These are phyloP conservation scores for Amia ocellicauda DNA, from an alignment of 2,113 vertebrate genomes.

Conservation along the genomic window DNA sequence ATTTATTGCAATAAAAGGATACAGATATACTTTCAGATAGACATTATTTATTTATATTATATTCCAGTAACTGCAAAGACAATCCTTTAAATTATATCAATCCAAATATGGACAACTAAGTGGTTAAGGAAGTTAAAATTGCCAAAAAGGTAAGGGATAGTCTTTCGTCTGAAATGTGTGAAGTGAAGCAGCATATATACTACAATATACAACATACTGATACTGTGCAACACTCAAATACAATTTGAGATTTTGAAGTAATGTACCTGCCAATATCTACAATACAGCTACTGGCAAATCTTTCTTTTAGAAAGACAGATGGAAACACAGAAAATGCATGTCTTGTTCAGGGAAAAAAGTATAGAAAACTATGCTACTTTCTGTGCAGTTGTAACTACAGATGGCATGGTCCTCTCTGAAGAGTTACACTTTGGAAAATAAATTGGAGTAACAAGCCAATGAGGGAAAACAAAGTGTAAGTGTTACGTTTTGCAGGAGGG, in stretches of 20 bases:
- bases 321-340: slow-evolving; percentile 25
- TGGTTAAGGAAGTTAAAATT: slow-evolving; percentile 48
- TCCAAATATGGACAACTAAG: slow-evolving; percentile 53
- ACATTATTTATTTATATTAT: slow-evolving; percentile 66
- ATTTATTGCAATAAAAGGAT: slow-evolving; percentile 76
- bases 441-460: neutral
- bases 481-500: neutral
- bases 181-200: slow-evolving; percentile 53
- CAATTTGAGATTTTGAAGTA: slow-evolving; percentile 36
- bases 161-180: slow-evolving; percentile 43
- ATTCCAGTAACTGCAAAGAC: slow-evolving; percentile 62
- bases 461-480: slow-evolving; percentile 10
- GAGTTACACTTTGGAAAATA: slow-evolving; percentile 3
- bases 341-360: slow-evolving; percentile 25
- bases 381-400: slow-evolving; percentile 24
- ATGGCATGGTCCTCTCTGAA: slow-evolving; percentile 13
- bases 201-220: slow-evolving; percentile 53
- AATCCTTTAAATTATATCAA: slow-evolving; percentile 54
- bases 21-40: slow-evolving; percentile 69
- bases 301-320: slow-evolving; percentile 29
- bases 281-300: slow-evolving; percentile 37
- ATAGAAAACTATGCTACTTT: slow-evolving; percentile 28
- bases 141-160: slow-evolving; percentile 39
- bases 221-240: slow-evolving; percentile 59
- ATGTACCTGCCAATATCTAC: slow-evolving; percentile 36